Evolutionary conservation across 2,888 invertebrate species (phyloP), one percentile per base, ranked within the genome.

Genomic region (Agrochola macilenta): DNA sequence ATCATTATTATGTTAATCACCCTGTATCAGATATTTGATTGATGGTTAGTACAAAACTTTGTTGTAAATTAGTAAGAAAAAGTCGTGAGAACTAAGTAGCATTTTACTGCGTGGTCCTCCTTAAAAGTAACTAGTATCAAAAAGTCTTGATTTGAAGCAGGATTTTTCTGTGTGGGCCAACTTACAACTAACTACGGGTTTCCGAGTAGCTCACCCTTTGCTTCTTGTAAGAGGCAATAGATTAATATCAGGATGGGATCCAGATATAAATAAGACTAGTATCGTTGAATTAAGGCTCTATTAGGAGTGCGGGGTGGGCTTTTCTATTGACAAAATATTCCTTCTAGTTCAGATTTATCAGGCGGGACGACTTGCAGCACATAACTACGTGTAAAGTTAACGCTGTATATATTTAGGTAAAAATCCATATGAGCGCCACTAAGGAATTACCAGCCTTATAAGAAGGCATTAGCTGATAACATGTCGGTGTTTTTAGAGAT

Each of bases 241-340:
- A 57, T 57, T 46, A 17, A 71, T 39, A 26, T 35, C 49, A 12
- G 11, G 26, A 23, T 60, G 20, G 11, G n/a, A 26, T 49, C 7
- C 23, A 23, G 26, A 11, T 74, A 26, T 46, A 26, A 74, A 74
- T 74, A 63, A 74, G n/a, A n/a, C n/a, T n/a, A n/a, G 23, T 60
- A 26, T 60, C 5, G 46, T 20, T 60, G 46, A 74, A 70, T 60
- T 60, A 39, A 60, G 26, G 73, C n/a, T 43, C n/a, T 9, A 64
- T 63, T 63, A 30, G 1, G 23, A 61, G 0, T 60, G 7, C 17
- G 5, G 49, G 39, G 43, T 26, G 54, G 17, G 5, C 26, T 64
- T 54, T n/a, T 2, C 0, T 26, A 26, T n/a, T 54, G 43, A 54
- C 17, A 63, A 72, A 30, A 72, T 63, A 54, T 23, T 2, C 23